Base-by-base conservation (phyloP, 2,888 invertebrate species). In the Eristalis pertinax region DNA sequence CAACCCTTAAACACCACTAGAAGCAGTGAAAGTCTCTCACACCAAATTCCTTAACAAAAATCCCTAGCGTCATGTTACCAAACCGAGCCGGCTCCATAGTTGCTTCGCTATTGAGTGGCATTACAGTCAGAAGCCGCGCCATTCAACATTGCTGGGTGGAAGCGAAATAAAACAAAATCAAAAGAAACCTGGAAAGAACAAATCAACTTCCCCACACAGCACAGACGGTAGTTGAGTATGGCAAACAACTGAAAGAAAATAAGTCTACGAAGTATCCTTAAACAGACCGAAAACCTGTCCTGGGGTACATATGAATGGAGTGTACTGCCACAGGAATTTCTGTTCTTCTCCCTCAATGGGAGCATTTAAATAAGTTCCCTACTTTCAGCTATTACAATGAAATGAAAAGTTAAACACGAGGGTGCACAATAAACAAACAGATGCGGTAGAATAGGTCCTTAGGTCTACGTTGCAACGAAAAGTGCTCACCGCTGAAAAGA, bases 1-100 rank as follows among this genome's bases (percentile, higher is more conserved):
- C 43, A 67, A 68, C 81, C 76, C 76, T 64, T 32, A 10, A 72
- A 79, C 43, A 63, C 74, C 58, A 84, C 64, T 41, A 29, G 43
- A 75, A 80, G 26, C 56, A 72, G 67, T 73, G 22, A 58, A 70
- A 63, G 60, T 29, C 41, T 29, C 41, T 32, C 58, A 26, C 22
- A 68, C 64, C 64, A 67, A 68, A 5, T 29, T 60, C 60, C 56
- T 24, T n/a, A 65, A 11, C 13, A 35, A 69, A 75, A 35, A 35
- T 70, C 26, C 65, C 67, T 24, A 65, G 26, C 56, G 19, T 58
- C 19, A 15, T 22, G 43, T 32, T 50, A 26, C 62, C 24, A 22
- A 60, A 50, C 64, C 43, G 19, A 75, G 62, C 13, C 11, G 24
- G 19, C 73, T 77, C 19, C 56, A 72, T 62, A 67, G 67, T 64